Evolutionary conservation across 2,888 invertebrate species (phyloP), one percentile per base, ranked within the genome.

Genomic region (Hirtodrosophila histrioides): DNA sequence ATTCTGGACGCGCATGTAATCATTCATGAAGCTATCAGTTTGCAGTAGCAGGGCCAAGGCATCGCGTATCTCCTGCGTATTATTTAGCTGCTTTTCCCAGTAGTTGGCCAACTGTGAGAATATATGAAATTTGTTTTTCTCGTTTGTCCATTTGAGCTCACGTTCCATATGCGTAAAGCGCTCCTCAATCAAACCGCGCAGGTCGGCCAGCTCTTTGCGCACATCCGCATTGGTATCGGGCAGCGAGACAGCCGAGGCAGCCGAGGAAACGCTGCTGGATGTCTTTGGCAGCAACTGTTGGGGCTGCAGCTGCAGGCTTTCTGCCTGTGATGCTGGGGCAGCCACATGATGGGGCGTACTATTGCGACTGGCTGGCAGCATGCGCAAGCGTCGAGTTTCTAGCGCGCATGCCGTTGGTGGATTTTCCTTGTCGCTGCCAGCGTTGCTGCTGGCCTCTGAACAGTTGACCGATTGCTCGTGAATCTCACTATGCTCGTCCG

Each of bases 21-120:
- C 91, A 12, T 84, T 78, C 4, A 88, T 79, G 63, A 91, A 91
- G 3, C 78, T 79, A 82, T 91, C 91, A 0, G 81, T 81, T 41
- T 85, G 88, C 40, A 91, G 53, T 1, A 91, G 63, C 31, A 89
- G 43, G 5, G 80, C 79, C 11, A 91, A 55, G 0, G 81, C 78
- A 24, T 89, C 84, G 3, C 83, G 78, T 36, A 90, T 86, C 44
- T 90, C 83, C 50, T 88, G 82, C 0, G 71, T 83, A 45, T 69
- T 68, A 2, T 75, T 68, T 39, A 70, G 56, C 53, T 89, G 90
- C 36, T 86, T 70, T n/a, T 74, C 83, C 83, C 86, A 90, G 37
- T 89, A 74, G 17, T 81, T 88, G 3, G 75, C 72, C 17, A 81
- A 71, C 24, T 91, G 89, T 5, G 78, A 81, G 33, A 84, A 85